Conservation (phyloP, 2,113 vertebrate species). For the Pterophyllum scalare region DNA sequence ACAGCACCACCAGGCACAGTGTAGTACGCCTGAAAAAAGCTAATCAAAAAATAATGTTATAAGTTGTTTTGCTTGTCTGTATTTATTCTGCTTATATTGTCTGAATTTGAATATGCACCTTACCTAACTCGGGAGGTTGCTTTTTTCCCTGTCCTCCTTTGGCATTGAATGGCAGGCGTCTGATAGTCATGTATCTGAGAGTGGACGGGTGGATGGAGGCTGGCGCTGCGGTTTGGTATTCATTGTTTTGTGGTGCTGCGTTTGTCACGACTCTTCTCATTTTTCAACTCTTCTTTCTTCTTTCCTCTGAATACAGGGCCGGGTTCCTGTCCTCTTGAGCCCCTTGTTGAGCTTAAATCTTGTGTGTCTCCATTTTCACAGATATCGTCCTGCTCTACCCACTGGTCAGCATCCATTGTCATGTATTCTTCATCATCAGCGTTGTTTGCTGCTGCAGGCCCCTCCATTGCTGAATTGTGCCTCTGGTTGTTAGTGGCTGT, state of each 20-base stretch:
- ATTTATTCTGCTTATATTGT: not conserved
- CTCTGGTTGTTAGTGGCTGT: not conserved
- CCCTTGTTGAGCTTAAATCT: not conserved
- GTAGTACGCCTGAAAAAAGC: not conserved
- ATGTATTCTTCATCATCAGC: slow-evolving; percentile 25
- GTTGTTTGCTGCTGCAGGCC: not conserved
- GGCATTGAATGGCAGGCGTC: not conserved
- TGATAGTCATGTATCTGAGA: slow-evolving; percentile 14
- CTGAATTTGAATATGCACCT: not conserved
- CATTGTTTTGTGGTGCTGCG: not conserved
- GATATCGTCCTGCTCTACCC: not conserved
- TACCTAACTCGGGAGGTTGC: not conserved
- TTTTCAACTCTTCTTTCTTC: not conserved
- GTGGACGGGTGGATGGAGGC: rapidly evolving
- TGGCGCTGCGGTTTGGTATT: not conserved
- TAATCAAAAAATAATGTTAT: slow-evolving; percentile 1
- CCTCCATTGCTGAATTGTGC: slow-evolving; percentile 3
- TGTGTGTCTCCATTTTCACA: slow-evolving; percentile 20
- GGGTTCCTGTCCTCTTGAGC: not conserved
- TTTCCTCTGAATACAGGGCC: not conserved
- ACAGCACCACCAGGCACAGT: not conserved
- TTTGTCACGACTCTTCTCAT: not conserved
- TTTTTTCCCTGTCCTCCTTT: not conserved
- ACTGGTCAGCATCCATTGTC: slow-evolving; percentile 17
- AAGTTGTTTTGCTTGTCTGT: not conserved